Evolutionary conservation across 2,888 invertebrate species (phyloP), one percentile per base, ranked within the genome.

Genomic region (Nomada goodeniana): DNA sequence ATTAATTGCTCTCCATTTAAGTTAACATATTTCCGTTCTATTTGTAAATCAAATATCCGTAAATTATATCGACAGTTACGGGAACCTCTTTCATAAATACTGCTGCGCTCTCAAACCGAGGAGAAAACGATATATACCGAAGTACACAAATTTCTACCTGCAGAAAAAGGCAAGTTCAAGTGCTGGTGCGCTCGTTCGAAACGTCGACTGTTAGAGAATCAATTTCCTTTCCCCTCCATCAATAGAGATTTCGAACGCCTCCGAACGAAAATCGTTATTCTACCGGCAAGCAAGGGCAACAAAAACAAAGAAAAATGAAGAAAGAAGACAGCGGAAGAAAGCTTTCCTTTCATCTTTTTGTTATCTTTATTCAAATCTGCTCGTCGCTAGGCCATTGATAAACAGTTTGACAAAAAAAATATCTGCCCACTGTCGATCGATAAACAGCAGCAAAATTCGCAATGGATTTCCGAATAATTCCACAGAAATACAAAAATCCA

Each of bases 301-400:
- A 4, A 23, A 15, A 18, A 3, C 36, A 1, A 57, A 26, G 42
- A 11, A 42, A 53, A 15, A 18, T 5, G 5, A 5, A 10, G 20
- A 1, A 18, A 29, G 23, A 29, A 9, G 0, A 63, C 42, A 20
- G 20, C 15, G 20, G 15, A 13, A 15, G 2, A n/a, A 15, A 23
- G n/a, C n/a, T 57, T 57, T 23, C 44, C 7, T 36, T 7, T 36
- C 7, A 36, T 36, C 36, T 36, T 7, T 7, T 36, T 23, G 7
- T 36, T 36, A 36, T 68, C 55, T 68, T 68, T 53, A 53, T 42
- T 55, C 55, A 68, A 68, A 68, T 36, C 53, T 42, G 36, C 20
- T 53, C 36, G 53, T 68, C 53, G 29, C 10, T 1, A 0, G 7
- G 7, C 36, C 36, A 36, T 1, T 36, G 7, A 36, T 36, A 7